Evolutionary conservation across 2,888 invertebrate genomes (phyloP).

Genomic region (Euproctis similis): DNA sequence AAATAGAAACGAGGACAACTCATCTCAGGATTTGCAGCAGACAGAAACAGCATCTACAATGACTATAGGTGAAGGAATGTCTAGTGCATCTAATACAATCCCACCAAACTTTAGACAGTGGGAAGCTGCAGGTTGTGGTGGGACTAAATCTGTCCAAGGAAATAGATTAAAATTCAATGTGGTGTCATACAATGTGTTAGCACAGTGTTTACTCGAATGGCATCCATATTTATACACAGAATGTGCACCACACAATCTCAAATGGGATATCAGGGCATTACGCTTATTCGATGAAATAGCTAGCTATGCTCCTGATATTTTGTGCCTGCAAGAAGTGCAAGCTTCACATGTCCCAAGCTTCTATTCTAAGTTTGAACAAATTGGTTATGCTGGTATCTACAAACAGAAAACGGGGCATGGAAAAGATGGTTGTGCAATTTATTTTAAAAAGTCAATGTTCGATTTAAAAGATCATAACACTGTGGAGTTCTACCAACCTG

Average conservation of each 20-base stretch:
- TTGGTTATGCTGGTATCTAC: constrained; percentile 84
- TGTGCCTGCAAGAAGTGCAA: constrained; percentile 95
- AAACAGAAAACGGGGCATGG: constrained; percentile 88
- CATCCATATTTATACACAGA: constrained; percentile 83
- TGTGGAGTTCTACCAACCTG: constrained; percentile 79
- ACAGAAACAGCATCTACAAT: not conserved
- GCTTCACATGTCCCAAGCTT: constrained; percentile 80
- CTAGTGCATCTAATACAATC: not conserved
- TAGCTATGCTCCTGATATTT: constrained; percentile 73
- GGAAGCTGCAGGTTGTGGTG: constrained; percentile 32
- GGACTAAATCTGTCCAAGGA: constrained; percentile 37
- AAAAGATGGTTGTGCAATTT: constrained; percentile 93
- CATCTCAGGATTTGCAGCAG: not conserved
- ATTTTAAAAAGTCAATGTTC: constrained; percentile 82
- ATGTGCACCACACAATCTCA: constrained; percentile 74
- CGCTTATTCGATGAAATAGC: constrained; percentile 64
- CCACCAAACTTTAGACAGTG: not conserved
- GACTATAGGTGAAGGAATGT: no score
- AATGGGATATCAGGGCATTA: constrained; percentile 81
- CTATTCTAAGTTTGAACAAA: constrained; percentile 65
- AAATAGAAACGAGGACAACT: not conserved
- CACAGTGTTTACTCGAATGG: constrained; percentile 85
- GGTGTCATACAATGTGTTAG: constrained; percentile 91
- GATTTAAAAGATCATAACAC: constrained; percentile 43
- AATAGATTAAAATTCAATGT: constrained; percentile 77